phyloP scores from a whole-genome alignment of 2,888 invertebrate species.

The Mythimna pallens region DNA sequence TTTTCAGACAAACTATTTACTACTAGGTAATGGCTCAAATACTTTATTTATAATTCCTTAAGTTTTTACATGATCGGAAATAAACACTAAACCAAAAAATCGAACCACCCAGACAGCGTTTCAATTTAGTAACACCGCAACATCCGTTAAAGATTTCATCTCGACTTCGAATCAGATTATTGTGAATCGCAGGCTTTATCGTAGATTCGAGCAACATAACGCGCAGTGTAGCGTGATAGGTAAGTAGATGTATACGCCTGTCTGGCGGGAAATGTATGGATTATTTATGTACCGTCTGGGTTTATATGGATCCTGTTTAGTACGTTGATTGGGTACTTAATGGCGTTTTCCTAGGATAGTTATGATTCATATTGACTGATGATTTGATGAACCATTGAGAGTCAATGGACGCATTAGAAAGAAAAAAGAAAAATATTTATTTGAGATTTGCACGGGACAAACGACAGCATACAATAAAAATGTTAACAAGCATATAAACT shows the following conservation, averaged over 20 bases:
- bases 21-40: too few relatives aligned
- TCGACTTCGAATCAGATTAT: conserved; percentile 34
- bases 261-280: conserved; percentile 31
- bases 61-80: not conserved
- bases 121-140: not conserved
- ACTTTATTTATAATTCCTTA: too few relatives aligned
- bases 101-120: conserved; percentile 9
- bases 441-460: too few relatives aligned
- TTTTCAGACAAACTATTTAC: too few relatives aligned
- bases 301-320: conserved; percentile 9
- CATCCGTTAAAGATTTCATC: conserved; percentile 14
- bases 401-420: not conserved
- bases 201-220: conserved; percentile 20
- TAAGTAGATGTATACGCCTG: conserved; percentile 9
- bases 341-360: not conserved
- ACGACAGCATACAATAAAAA: too few relatives aligned
- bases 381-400: not conserved
- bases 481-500: too few relatives aligned
- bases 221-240: not conserved
- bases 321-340: conserved; percentile 18
- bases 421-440: too few relatives aligned
- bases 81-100: not conserved
- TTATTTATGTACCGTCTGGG: conserved; percentile 38
- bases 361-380: not conserved
- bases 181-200: conserved; percentile 20